Conservation (phyloP, 1,140 invertebrate genomes). For the Bombus impatiens region DNA sequence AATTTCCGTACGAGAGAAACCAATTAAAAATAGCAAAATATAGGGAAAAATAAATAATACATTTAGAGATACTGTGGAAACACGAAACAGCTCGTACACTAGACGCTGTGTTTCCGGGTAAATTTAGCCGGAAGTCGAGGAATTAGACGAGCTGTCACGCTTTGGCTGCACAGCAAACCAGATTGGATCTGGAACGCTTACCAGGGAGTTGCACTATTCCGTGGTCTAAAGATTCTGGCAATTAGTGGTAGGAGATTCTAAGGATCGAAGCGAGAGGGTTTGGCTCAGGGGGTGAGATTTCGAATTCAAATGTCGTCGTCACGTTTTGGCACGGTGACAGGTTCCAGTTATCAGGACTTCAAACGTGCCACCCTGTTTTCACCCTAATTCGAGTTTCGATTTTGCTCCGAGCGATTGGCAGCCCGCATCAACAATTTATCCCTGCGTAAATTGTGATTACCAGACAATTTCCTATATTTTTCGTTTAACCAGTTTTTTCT, state of each 20-base stretch:
- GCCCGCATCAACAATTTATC: not conserved
- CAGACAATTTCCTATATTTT: not conserved
- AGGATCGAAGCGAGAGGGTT: not conserved
- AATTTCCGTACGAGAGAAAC: too few species aligned
- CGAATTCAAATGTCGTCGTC: conserved; percentile 24
- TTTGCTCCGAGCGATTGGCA: not conserved
- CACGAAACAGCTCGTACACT: not conserved
- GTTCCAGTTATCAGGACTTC: conserved; percentile 16
- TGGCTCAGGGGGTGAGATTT: not conserved
- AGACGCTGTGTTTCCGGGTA: not conserved
- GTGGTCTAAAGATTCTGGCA: conserved; percentile 23
- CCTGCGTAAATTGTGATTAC: not conserved
- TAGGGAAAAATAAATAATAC: too few species aligned
- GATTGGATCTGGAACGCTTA: conserved; percentile 26
- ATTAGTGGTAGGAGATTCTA: conserved; percentile 4
- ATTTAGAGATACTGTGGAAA: not conserved
- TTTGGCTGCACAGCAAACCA: not conserved
- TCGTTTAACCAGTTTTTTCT: not conserved
- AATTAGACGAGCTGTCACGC: conserved; percentile 20
- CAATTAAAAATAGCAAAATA: too few species aligned
- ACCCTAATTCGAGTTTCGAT: conserved; percentile 16
- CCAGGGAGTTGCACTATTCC: not conserved
- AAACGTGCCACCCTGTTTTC: conserved; percentile 13
- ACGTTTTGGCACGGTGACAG: conserved; percentile 17
- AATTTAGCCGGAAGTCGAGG: conserved; percentile 2